A percentile compares a stretch with the other conserved stretches of the same genome.
Evolutionary conservation across 2,113 vertebrate genomes (phyloP).

Genomic region (Mesitornis unicolor): DNA sequence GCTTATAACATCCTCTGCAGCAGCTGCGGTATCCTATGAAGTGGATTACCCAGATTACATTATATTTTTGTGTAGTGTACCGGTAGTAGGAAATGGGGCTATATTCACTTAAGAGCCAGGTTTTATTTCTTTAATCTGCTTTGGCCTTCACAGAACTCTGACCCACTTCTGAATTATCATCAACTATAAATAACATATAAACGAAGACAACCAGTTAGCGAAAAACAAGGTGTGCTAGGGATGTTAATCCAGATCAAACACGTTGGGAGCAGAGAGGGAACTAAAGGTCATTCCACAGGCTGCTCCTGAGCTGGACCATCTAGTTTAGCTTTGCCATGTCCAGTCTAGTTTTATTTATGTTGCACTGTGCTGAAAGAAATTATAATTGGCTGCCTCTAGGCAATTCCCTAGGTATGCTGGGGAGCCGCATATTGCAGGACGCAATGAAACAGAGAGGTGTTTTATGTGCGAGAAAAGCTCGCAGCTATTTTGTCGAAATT

Average conservation of each 20-base stretch:
- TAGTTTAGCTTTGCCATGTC: background rate
- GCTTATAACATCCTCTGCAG: background rate
- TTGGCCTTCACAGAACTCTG: background rate
- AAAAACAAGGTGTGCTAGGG: background rate
- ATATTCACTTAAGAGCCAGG: background rate
- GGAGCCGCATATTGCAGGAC: background rate
- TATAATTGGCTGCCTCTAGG: background rate
- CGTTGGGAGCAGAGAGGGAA: background rate
- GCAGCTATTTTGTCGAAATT: conserved; percentile 6
- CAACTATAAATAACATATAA: background rate
- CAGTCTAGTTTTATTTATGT: background rate
- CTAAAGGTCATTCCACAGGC: background rate
- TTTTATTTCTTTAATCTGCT: background rate
- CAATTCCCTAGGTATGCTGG: background rate
- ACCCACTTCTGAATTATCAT: background rate
- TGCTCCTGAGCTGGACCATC: background rate
- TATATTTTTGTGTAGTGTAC: background rate
- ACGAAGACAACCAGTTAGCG: background rate
- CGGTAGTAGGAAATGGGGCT: background rate
- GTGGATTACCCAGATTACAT: background rate
- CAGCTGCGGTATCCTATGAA: background rate
- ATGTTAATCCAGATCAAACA: background rate
- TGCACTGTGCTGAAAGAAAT: background rate
- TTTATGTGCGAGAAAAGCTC: background rate
- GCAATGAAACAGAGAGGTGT: background rate